These are phyloP conservation scores for Ariolimax columbianus DNA, from an alignment of 2,888 invertebrate genomes.

Conservation along the genomic window DNA sequence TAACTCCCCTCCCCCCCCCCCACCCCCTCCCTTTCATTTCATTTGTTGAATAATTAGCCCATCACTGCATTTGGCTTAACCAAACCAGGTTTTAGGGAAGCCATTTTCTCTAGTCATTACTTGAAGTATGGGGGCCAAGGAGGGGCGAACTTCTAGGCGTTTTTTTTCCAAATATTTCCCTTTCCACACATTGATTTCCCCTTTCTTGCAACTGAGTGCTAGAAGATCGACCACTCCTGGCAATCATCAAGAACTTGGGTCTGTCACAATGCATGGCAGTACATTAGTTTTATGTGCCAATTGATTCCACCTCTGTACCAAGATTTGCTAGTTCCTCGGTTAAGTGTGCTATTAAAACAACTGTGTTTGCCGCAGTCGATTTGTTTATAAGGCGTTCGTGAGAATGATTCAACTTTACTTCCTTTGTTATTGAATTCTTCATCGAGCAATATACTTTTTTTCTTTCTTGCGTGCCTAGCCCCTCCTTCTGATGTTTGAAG, in stretches of 20 bases:
- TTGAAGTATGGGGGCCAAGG: too few species aligned
- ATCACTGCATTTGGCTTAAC: too few species aligned
- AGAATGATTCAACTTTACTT: too few species aligned
- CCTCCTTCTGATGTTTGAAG: too few species aligned
- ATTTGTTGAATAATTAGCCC: too few species aligned
- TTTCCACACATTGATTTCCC: neutral
- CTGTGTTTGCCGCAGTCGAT: neutral
- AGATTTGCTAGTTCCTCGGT: neutral
- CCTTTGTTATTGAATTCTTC: neutral
- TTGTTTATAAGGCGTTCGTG: too few species aligned
- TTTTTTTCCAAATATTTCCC: neutral
- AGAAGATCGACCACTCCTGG: neutral
- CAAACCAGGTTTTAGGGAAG: too few species aligned
- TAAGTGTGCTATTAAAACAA: neutral
- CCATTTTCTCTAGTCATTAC: too few species aligned
- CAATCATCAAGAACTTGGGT: neutral
- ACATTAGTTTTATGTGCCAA: neutral
- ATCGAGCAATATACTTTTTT: neutral
- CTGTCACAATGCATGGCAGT: neutral
- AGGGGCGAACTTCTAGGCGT: neutral
- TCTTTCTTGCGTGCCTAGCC: too few species aligned
- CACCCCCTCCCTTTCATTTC: too few species aligned
- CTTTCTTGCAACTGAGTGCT: neutral
- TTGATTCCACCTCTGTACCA: neutral
- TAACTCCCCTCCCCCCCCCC: too few species aligned